phyloP scores from a whole-genome alignment of 2,797 vertebrate species.

The Pipistrellus nathusii region DNA sequence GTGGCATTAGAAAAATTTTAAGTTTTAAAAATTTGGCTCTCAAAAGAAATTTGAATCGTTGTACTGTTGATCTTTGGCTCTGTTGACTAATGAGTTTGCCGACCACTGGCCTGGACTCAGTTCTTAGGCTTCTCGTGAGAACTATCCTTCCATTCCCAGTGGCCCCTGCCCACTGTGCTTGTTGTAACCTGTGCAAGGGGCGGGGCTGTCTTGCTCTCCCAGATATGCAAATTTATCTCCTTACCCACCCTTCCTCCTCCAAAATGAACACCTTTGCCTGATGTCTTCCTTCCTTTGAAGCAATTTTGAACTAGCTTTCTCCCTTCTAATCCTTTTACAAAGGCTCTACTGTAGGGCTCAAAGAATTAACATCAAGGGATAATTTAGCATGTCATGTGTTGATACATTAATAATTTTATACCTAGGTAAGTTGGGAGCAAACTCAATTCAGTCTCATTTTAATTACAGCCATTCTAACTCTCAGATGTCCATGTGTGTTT shows the following conservation, averaged over 20 bases:
- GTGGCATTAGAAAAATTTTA: too few relatives aligned
- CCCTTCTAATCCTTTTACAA: slow-evolving; percentile 43
- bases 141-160: neutral
- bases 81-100: too few relatives aligned
- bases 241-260: neutral
- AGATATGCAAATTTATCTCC: neutral
- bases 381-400: slow-evolving; percentile 75
- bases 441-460: slow-evolving; percentile 61
- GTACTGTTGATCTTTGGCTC: too few relatives aligned
- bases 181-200: rapidly evolving
- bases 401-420: slow-evolving; percentile 83
- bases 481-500: slow-evolving; percentile 60
- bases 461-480: slow-evolving; percentile 57
- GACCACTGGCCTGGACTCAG: too few relatives aligned
- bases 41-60: too few relatives aligned
- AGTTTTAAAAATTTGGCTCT: too few relatives aligned
- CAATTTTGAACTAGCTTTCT: slow-evolving; percentile 46
- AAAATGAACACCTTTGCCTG: neutral
- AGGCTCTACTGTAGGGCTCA: slow-evolving; percentile 63
- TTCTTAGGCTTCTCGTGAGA: neutral
- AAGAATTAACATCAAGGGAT: slow-evolving; percentile 74
- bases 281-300: slow-evolving; percentile 55
- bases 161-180: neutral
- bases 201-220: rapidly evolving
- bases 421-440: slow-evolving; percentile 72